These are phyloP conservation scores for Coccyzus lansbergi DNA, from an alignment of 2,797 vertebrate species.

Conservation along the genomic window DNA sequence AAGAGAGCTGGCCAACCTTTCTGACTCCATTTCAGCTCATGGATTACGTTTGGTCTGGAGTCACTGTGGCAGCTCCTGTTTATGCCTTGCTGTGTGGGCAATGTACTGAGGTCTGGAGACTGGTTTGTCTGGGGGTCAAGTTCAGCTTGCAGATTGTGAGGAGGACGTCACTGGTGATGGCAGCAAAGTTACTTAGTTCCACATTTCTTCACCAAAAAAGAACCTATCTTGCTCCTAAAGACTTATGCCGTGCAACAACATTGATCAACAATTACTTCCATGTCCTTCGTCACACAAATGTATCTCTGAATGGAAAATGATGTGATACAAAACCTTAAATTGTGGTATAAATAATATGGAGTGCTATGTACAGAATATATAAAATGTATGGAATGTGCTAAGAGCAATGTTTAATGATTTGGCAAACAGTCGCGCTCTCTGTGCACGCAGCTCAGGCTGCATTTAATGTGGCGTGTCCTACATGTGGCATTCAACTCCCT, in stretches of 20 bases:
- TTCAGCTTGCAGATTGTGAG: not conserved
- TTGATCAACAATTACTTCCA: not conserved
- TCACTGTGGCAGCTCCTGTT: not conserved
- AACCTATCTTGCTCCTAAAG: not conserved
- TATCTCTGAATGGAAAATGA: not conserved
- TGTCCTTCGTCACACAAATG: not conserved
- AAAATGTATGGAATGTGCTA: not conserved
- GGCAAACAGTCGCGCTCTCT: not conserved
- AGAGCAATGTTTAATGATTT: not conserved
- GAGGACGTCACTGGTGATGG: not conserved
- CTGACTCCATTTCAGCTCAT: not conserved
- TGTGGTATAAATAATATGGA: not conserved
- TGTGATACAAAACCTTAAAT: not conserved
- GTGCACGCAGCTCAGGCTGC: not conserved
- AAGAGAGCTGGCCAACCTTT: not conserved
- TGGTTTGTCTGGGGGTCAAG: not conserved
- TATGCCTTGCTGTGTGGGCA: not conserved
- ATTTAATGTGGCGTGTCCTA: conserved; percentile 9
- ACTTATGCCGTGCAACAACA: not conserved
- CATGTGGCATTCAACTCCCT: conserved; percentile 12
- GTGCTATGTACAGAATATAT: not conserved
- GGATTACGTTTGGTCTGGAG: not conserved
- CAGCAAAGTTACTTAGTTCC: not conserved
- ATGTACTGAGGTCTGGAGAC: not conserved
- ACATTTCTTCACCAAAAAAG: not conserved